These are phyloP conservation scores for Acanthochromis polyacanthus DNA, from an alignment of 2,113 vertebrate species.

Conservation along the genomic window DNA sequence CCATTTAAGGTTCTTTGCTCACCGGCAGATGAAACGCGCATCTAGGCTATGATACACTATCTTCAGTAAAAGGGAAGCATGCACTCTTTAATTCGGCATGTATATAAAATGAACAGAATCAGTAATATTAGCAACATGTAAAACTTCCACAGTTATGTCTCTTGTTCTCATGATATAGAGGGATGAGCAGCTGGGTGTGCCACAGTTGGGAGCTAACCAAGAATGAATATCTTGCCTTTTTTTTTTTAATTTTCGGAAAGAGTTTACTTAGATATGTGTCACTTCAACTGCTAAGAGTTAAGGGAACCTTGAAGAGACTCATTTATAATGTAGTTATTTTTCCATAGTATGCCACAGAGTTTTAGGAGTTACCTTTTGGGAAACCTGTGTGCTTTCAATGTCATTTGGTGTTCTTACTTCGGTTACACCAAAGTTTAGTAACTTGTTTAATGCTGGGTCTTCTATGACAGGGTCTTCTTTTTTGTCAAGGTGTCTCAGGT, in stretches of 20 bases:
- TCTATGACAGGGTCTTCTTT: no score
- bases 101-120: not conserved
- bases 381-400: not conserved
- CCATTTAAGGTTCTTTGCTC: not conserved
- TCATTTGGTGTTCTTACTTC: no score
- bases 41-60: not conserved
- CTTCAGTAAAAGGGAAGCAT: rapidly evolving
- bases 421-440: no score
- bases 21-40: not conserved
- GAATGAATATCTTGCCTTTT: not conserved
- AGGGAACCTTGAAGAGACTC: not conserved
- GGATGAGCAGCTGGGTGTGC: not conserved
- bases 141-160: conserved; percentile 22
- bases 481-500: no score
- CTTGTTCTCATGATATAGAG: not conserved
- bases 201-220: not conserved
- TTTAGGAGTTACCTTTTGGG: not conserved
- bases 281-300: not conserved
- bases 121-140: not conserved
- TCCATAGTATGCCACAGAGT: not conserved
- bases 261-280: no score
- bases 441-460: no score
- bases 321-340: not conserved
- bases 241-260: not conserved
- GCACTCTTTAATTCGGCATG: not conserved